Conservation (phyloP, 2,797 vertebrate species). For the Acipenser oxyrinchus region DNA sequence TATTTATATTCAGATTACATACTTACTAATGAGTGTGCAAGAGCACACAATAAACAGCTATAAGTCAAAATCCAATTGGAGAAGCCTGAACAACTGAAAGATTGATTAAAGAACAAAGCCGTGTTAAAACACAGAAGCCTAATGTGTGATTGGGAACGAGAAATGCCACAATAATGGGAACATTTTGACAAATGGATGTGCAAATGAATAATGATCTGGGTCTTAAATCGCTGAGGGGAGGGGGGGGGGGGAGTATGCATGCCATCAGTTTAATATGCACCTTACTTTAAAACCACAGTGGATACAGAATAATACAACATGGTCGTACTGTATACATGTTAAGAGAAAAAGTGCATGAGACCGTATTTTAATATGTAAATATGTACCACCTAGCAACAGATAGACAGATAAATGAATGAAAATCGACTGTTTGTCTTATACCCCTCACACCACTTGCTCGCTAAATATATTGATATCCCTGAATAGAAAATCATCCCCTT, state of each 20-base stretch:
- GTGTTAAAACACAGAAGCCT: conserved; percentile 62
- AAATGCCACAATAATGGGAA: conserved; percentile 53
- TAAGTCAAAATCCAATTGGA: conserved; percentile 20
- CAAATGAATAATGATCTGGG: conserved; percentile 61
- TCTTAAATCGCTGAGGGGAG: conserved; percentile 51
- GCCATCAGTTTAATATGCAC: conserved; percentile 57
- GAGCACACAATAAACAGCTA: background rate
- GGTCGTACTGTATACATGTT: too few relatives aligned
- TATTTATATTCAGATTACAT: too few relatives aligned
- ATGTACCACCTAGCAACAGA: too few relatives aligned
- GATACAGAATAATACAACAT: too few relatives aligned
- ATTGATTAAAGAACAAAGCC: conserved; percentile 62
- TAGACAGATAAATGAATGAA: too few relatives aligned
- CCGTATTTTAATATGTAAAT: too few relatives aligned
- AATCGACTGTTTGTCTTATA: too few relatives aligned
- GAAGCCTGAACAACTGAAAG: conserved; percentile 33
- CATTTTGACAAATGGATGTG: conserved; percentile 67
- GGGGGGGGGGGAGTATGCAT: conserved; percentile 23
- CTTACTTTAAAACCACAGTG: conserved; percentile 31
- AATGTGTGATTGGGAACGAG: background rate
- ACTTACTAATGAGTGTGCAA: background rate
- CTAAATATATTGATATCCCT: too few relatives aligned
- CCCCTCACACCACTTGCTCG: too few relatives aligned
- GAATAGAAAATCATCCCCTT: too few relatives aligned
- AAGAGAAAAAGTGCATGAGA: too few relatives aligned